Conservation (phyloP, 30 jellyfish, hydroid and myxozoan genomes). For the Mastigias papua region DNA sequence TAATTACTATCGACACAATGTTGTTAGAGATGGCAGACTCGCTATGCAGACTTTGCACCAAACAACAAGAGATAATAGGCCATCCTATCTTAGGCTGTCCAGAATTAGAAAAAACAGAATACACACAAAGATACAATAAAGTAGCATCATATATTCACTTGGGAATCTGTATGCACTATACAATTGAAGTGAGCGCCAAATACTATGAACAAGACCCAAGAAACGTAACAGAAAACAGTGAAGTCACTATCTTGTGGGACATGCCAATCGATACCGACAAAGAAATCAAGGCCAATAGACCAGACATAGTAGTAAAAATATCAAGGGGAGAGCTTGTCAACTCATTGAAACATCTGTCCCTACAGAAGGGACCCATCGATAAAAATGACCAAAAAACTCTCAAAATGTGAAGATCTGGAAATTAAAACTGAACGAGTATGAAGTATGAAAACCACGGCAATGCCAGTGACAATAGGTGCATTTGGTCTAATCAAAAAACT, state of each 20-base stretch:
- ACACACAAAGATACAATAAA: background rate
- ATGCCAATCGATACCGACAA: constrained; percentile 21
- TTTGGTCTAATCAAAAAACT: background rate
- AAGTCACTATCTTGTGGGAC: background rate
- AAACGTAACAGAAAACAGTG: background rate
- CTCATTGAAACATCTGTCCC: constrained; percentile 8
- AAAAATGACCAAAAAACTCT: background rate
- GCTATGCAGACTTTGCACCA: background rate
- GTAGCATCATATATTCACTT: background rate
- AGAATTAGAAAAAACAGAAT: background rate
- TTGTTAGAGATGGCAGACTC: background rate
- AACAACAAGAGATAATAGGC: too few relatives aligned
- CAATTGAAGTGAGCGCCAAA: background rate
- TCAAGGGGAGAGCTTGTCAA: background rate
- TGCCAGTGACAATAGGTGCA: background rate
- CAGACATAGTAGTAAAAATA: constrained; percentile 22
- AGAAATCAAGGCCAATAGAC: too few relatives aligned
- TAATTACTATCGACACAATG: background rate
- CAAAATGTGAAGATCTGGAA: constrained; percentile 24
- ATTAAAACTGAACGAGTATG: background rate
- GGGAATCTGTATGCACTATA: background rate
- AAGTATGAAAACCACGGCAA: background rate
- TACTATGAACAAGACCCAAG: too few relatives aligned
- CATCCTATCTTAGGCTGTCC: too few relatives aligned
- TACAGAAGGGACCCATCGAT: background rate